A percentile compares a stretch with the other conserved stretches of the same genome.
phyloP scores from a whole-genome alignment of 2,888 invertebrate genomes.

The Muscina levida region DNA sequence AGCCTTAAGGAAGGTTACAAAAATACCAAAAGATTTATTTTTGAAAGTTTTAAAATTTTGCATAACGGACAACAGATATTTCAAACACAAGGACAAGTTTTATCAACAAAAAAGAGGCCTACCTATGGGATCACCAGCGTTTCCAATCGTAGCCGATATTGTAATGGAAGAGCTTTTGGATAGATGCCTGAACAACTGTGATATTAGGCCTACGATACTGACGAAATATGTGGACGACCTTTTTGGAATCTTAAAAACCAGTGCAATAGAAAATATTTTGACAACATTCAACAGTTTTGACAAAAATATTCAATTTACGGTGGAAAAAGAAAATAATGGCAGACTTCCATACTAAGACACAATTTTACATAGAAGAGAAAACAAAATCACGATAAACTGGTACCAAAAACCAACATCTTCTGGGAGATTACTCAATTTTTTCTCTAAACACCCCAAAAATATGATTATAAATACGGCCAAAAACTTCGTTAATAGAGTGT shows the following conservation, averaged over 20 bases:
- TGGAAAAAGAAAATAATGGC: constrained; percentile 1
- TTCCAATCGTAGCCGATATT: constrained; percentile 39
- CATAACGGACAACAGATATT: constrained; percentile 3
- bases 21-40: constrained; percentile 11
- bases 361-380: constrained; percentile 7
- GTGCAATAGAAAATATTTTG: constrained; percentile 14
- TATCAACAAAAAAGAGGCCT: constrained; percentile 18
- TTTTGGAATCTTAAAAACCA: constrained; percentile 21
- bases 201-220: constrained; percentile 13
- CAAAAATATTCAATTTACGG: constrained; percentile 4
- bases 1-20: not conserved
- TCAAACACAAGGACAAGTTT: constrained; percentile 13
- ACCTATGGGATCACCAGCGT: constrained; percentile 36
- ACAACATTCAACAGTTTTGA: constrained; percentile 29
- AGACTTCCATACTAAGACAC: constrained; percentile 25
- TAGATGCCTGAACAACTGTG: not conserved
- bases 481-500: constrained; percentile 18
- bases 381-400: not conserved
- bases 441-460: constrained; percentile 24
- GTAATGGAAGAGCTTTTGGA: constrained; percentile 38
- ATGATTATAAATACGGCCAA: constrained; percentile 28
- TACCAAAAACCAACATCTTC: constrained; percentile 29
- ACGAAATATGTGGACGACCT: constrained; percentile 34
- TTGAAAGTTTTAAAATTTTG: constrained; percentile 24
- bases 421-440: constrained; percentile 28